Base-by-base conservation (phyloP, 2,888 invertebrate species). In the Meliscaeva auricollis region DNA sequence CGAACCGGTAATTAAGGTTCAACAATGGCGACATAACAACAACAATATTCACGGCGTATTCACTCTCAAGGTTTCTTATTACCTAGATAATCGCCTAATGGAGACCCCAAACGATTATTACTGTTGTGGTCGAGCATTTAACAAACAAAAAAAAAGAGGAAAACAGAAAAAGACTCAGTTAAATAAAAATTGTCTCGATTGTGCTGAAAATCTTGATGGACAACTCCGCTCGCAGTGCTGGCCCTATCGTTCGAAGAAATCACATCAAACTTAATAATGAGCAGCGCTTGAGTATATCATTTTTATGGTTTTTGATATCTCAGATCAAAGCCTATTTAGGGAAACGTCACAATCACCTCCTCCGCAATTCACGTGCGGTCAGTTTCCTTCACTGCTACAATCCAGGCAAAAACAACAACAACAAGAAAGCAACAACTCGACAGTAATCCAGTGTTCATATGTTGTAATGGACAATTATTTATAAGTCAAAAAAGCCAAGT, bases 1-100 rank as follows among this genome's bases (percentile, higher is more conserved):
- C 32, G 54, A 74, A 83, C 83, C 58, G 66, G 84, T 80, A 80
- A 84, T 80, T 84, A 80, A 72, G 80, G 84, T 75, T 75, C 50
- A 74, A 70, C 70, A 74, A 74, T 73, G 72, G 52, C 80, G 41
- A 70, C 56, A 68, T 44, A 50, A 77, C 66, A 60, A 68, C 22
- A n/a, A 74, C 46, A n/a, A n/a, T n/a, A 1, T 2, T 17, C 15
- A 2, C 17, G 15, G 11, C 17, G 1, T 44, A n/a, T 22, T 6
- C 26, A 68, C 48, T 52, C 17, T 72, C 80, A 80, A 85, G 84
- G 84, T 69, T 79, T 72, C 52, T 46, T 74, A 70, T 54, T 60
- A 70, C 50, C 64, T 58, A 58, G 75, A 80, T 68, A 66, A 84
- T 79, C 64, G 52, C 56, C 41, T 69, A 84, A 66, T 54, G 35